Conservation (phyloP, 2,113 vertebrate species). For the Lates calcarifer region DNA sequence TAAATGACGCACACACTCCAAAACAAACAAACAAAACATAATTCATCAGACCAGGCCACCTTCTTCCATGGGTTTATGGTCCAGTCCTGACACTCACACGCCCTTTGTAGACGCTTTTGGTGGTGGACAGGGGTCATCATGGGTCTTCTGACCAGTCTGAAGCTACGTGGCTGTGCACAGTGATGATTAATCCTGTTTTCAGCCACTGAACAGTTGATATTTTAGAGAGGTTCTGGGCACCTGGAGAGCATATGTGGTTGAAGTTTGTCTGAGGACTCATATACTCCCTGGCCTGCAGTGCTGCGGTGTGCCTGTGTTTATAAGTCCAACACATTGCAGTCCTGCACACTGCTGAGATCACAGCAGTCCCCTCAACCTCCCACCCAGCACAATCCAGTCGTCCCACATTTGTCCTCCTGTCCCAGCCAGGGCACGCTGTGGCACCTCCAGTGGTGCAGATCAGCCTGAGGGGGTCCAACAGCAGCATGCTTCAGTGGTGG, state of each 20-base stretch:
- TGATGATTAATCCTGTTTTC: conserved; percentile 12
- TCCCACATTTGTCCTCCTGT: conserved; percentile 53
- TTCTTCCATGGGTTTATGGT: no score
- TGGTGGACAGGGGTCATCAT: no score
- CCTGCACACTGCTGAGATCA: conserved; percentile 29
- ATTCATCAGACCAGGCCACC: no score
- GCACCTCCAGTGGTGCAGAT: conserved; percentile 16
- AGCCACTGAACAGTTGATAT: background rate
- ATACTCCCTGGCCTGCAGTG: conserved; percentile 3
- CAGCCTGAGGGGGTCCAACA: conserved; percentile 27
- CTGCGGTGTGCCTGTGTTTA: conserved; percentile 62
- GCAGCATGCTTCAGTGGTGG: conserved; percentile 36
- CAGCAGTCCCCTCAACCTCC: conserved; percentile 28
- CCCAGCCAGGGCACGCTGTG: conserved; percentile 4
- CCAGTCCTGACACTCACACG: no score
- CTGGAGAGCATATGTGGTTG: conserved; percentile 62
- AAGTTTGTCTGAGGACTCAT: conserved; percentile 35
- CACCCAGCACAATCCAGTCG: background rate
- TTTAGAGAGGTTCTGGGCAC: conserved; percentile 35
- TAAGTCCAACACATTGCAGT: conserved; percentile 35
- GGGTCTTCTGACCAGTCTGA: no score
- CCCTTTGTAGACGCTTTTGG: no score
- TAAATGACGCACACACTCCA: no score
- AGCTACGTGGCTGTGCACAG: no score
- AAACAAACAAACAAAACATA: no score